Evolutionary conservation across 2,113 vertebrate species (phyloP).

Genomic region (Anser brachyrhynchus): DNA sequence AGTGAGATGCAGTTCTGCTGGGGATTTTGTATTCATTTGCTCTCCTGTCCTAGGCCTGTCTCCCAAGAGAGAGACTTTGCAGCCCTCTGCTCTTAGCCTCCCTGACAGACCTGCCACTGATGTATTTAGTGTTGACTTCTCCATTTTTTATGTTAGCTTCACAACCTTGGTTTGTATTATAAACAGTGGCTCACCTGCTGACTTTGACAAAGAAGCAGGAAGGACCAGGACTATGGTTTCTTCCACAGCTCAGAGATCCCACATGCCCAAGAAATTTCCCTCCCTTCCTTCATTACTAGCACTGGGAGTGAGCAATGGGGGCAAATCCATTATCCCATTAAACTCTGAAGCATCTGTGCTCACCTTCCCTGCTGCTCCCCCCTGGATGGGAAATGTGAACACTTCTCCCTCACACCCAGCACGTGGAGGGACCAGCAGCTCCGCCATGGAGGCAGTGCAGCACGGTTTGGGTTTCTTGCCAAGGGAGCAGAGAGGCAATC

Average conservation of each 20-base stretch:
- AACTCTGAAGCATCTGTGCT: not conserved
- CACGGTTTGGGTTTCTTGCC: not conserved
- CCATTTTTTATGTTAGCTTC: not conserved
- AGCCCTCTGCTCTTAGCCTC: not conserved
- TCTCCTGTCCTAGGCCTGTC: not conserved
- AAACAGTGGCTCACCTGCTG: accelerated
- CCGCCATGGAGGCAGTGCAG: not conserved
- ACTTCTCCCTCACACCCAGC: not conserved
- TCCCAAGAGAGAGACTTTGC: not conserved
- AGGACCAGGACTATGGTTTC: not conserved
- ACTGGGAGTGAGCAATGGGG: not conserved
- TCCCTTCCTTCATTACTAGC: conserved; percentile 10
- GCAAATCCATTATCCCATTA: conserved; percentile 18
- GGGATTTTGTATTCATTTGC: not conserved
- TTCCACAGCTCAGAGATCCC: conserved; percentile 7
- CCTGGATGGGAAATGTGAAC: not conserved
- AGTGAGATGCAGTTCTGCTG: not conserved
- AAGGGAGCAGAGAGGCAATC: not conserved
- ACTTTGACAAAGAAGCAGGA: not conserved
- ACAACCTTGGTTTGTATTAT: not conserved
- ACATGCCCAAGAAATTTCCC: not conserved
- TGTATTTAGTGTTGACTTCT: not conserved
- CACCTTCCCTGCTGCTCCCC: accelerated
- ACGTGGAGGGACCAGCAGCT: accelerated
- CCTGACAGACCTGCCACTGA: not conserved